Percentiles rank a stretch among this genome's conserved stretches.
These are phyloP conservation scores for Micrasema longulum DNA, from an alignment of 1,140 invertebrate genomes.

Conservation along the genomic window DNA sequence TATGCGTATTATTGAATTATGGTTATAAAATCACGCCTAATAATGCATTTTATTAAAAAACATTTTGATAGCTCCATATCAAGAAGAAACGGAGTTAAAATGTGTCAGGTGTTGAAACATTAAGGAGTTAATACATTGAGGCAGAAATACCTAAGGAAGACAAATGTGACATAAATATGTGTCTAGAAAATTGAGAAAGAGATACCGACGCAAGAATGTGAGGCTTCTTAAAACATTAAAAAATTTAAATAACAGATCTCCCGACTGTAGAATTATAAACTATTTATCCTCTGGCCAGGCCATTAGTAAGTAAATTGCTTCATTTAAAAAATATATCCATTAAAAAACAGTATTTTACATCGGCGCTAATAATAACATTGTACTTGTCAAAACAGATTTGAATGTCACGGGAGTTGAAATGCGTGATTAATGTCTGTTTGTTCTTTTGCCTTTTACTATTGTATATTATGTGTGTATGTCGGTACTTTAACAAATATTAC, in stretches of 20 bases:
- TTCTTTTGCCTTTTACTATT: slow-evolving; percentile 9
- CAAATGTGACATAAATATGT: slow-evolving; percentile 43
- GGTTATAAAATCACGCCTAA: too few relatives aligned
- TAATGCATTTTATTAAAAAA: too few relatives aligned
- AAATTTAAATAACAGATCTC: slow-evolving; percentile 38
- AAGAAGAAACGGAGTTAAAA: too few relatives aligned
- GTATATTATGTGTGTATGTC: background rate
- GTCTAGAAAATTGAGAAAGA: slow-evolving; percentile 44
- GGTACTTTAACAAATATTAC: background rate
- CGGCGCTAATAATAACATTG: slow-evolving; percentile 47
- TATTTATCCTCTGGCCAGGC: slow-evolving; percentile 25
- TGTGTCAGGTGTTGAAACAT: slow-evolving; percentile 49
- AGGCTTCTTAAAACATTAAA: slow-evolving; percentile 23
- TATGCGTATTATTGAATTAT: too few relatives aligned
- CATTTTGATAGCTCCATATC: too few relatives aligned
- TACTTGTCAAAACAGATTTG: slow-evolving; percentile 48
- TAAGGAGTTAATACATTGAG: slow-evolving; percentile 42
- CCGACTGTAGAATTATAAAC: slow-evolving; percentile 25
- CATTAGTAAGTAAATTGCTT: slow-evolving; percentile 42
- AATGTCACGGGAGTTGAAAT: slow-evolving; percentile 38
- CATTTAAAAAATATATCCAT: slow-evolving; percentile 38
- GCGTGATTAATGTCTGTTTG: slow-evolving; percentile 21
- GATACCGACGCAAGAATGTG: slow-evolving; percentile 15
- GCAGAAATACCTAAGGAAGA: slow-evolving; percentile 28
- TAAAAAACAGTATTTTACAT: slow-evolving; percentile 40